Conservation (phyloP, 2,113 vertebrate species). For the Amazona guildingii region DNA sequence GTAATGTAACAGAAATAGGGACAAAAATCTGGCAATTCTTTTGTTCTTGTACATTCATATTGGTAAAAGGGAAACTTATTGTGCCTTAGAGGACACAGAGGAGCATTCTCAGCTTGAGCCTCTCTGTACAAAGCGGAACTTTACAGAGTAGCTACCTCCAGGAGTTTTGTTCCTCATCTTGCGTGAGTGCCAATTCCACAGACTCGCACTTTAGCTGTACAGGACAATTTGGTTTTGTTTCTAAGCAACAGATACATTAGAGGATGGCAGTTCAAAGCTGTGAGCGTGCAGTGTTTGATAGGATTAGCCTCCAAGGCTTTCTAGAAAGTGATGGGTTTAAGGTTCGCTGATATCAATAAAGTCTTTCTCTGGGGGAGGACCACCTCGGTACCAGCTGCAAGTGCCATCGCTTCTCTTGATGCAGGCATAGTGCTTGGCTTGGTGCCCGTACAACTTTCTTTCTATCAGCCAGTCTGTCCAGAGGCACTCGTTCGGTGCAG, state of each 20-base stretch:
- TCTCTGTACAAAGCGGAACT: neutral
- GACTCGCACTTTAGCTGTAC: neutral
- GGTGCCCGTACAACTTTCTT: constrained; percentile 80
- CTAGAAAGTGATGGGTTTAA: constrained; percentile 53
- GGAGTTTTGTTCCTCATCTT: constrained; percentile 17
- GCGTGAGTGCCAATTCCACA: neutral
- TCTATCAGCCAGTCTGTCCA: constrained; percentile 91
- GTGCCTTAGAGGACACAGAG: neutral
- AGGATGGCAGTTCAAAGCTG: neutral
- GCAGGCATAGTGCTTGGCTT: constrained; percentile 87
- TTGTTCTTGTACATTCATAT: constrained; percentile 46
- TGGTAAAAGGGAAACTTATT: neutral
- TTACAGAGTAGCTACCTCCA: neutral
- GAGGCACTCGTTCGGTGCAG: constrained; percentile 84
- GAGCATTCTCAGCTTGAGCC: neutral
- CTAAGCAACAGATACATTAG: constrained; percentile 21
- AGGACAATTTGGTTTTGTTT: neutral
- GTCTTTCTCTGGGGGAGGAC: constrained; percentile 82
- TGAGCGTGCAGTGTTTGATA: neutral
- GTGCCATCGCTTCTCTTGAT: constrained; percentile 82
- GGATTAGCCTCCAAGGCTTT: neutral
- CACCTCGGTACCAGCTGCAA: constrained; percentile 88
- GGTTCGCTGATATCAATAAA: constrained; percentile 86
- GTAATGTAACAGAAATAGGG: neutral
- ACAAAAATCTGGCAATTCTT: neutral